Evolutionary conservation across 2,888 invertebrate species (phyloP), one percentile per base, ranked within the genome.

Genomic region (Epinotia ramella): DNA sequence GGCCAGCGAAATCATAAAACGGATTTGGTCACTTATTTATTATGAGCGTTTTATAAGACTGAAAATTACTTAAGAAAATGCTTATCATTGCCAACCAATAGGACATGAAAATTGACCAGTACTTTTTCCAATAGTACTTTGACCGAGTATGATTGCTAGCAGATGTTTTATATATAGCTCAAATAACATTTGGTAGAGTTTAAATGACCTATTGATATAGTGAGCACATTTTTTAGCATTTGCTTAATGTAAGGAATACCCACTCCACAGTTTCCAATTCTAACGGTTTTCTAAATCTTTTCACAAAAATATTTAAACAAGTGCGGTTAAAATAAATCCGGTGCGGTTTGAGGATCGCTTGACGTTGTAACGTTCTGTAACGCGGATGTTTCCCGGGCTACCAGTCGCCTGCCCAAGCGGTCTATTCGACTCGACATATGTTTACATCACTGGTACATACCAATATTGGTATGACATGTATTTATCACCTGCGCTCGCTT

Each of bases 361-460:
- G 46, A 59, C 59, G 16, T 28, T 44, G 49, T 44, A 57, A 57
- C 64, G 28, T 74, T 24, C 63, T 6, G 64, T 49, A 49, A 49
- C 49, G 64, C n/a, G 63, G 63, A n/a, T 44, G 69, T 60, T 70
- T 64, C 59, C 70, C 70, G 59, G 24, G 24, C 66, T 71, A 62
- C 62, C 56, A 63, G 62, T 62, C 40, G 62, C 49, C 59, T 66
- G 66, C 53, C 53, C 53, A 2, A 46, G 33, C 33, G 53, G 53
- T 53, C n/a, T 53, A 53, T 53, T 53, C 7, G n/a, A 53, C n/a
- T 53, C 53, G n/a, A 53, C n/a, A 53, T 13, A 53, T 53, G n/a
- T 53, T 33, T 33, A 33, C 33, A 33, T 7, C 33, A 7, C 33
- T 33, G 6, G 33, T 33, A 49, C 16, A 16, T n/a, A 7, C 2